Evolutionary conservation across 1,140 invertebrate genomes (phyloP).

Genomic region (Nomia melanderi): DNA sequence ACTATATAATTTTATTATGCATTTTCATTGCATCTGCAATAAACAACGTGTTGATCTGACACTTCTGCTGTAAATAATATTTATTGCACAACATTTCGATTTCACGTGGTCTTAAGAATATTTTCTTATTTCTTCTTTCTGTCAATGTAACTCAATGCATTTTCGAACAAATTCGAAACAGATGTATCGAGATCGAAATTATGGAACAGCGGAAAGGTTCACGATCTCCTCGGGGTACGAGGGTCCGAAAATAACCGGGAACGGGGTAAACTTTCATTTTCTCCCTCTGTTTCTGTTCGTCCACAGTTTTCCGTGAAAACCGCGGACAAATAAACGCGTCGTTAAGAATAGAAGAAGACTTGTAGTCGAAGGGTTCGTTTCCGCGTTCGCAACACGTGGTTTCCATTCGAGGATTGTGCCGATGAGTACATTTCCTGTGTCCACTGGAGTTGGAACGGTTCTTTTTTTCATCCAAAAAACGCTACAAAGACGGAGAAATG

Average conservation of each 20-base stretch:
- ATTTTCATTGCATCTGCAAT: too few relatives aligned
- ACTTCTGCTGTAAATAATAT: too few relatives aligned
- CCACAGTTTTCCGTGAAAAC: constrained; percentile 33
- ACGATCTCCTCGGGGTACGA: background rate
- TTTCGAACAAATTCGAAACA: background rate
- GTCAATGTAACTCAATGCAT: background rate
- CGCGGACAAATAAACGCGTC: constrained; percentile 38
- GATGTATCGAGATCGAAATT: background rate
- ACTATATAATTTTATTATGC: too few relatives aligned
- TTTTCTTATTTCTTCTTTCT: background rate
- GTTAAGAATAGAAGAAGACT: constrained; percentile 51
- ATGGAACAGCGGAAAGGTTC: background rate
- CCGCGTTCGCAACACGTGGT: constrained; percentile 48
- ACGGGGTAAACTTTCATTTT: constrained; percentile 38
- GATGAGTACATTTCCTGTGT: background rate
- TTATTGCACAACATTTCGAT: too few relatives aligned
- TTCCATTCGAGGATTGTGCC: background rate
- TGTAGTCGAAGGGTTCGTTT: constrained; percentile 35
- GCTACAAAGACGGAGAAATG: background rate
- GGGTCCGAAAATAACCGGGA: constrained; percentile 37
- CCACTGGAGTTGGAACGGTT: background rate
- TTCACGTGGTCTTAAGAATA: too few relatives aligned
- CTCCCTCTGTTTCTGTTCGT: constrained; percentile 1
- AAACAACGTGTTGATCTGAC: too few relatives aligned
- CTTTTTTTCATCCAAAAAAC: background rate